A percentile compares a stretch with the other conserved stretches of the same genome.
These are phyloP conservation scores for Meandrusa payeni DNA, from an alignment of 2,888 invertebrate genomes.

Conservation along the genomic window DNA sequence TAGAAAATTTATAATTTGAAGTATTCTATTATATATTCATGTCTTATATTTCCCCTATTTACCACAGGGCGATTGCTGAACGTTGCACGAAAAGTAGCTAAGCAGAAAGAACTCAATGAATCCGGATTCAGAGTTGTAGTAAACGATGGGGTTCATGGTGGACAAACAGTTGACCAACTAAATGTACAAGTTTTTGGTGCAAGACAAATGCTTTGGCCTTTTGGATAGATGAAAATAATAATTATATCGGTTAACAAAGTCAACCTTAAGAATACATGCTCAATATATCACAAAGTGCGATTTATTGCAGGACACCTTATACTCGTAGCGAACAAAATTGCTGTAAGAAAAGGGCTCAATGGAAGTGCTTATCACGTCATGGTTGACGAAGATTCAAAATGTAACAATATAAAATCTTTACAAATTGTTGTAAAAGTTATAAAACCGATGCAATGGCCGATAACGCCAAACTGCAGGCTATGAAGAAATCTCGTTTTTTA, in stretches of 20 bases:
- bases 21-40: neutral
- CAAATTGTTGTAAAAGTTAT: constrained; percentile 57
- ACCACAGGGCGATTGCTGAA: constrained; percentile 85
- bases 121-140: constrained; percentile 90
- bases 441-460: constrained; percentile 61
- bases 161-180: too few relatives aligned
- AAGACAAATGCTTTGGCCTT: constrained; percentile 93
- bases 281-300: neutral
- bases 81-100: constrained; percentile 88
- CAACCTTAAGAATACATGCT: too few relatives aligned
- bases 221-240: constrained; percentile 33
- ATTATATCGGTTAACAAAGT: too few relatives aligned
- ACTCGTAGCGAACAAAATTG: constrained; percentile 88
- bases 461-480: constrained; percentile 48
- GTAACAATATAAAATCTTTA: constrained; percentile 40
- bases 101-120: constrained; percentile 82
- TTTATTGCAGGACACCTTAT: constrained; percentile 86
- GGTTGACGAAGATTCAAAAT: constrained; percentile 49
- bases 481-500: too few relatives aligned
- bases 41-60: neutral
- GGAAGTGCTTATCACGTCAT: constrained; percentile 52
- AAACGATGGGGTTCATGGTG: too few relatives aligned
- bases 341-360: constrained; percentile 83
- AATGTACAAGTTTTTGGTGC: constrained; percentile 95
- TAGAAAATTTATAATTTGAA: too few relatives aligned